These are phyloP conservation scores for Oegoconia quadripuncta DNA, from an alignment of 2,888 invertebrate species.

Conservation along the genomic window DNA sequence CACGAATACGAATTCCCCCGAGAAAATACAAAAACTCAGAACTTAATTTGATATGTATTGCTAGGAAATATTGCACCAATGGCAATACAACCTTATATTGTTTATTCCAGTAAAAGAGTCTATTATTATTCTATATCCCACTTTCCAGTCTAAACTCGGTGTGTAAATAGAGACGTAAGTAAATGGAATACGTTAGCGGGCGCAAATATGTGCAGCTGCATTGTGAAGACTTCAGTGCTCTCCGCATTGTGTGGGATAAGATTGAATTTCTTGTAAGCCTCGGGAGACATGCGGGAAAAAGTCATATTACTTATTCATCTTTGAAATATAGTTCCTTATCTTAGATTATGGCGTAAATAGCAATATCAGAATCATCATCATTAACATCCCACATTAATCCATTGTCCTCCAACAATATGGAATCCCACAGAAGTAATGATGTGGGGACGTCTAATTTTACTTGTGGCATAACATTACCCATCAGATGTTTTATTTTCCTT, in stretches of 20 bases:
- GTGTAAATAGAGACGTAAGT: slow-evolving; percentile 5
- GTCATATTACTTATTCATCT: neutral
- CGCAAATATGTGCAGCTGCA: slow-evolving; percentile 36
- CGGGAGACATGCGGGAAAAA: slow-evolving; percentile 24
- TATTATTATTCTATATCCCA: slow-evolving; percentile 6
- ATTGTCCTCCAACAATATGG: too few species aligned
- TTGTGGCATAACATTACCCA: too few species aligned
- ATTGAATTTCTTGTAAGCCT: slow-evolving; percentile 51
- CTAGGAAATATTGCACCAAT: too few species aligned
- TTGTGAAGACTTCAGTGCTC: slow-evolving; percentile 37
- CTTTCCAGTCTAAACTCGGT: slow-evolving; percentile 5
- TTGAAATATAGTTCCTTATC: neutral
- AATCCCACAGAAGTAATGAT: too few species aligned
- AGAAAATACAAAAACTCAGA: too few species aligned
- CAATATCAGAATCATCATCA: too few species aligned
- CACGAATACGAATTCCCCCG: neutral
- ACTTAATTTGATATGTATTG: too few species aligned
- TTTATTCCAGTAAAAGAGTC: neutral
- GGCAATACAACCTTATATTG: too few species aligned
- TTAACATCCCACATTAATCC: too few species aligned
- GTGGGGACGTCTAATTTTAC: too few species aligned
- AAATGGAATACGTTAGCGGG: slow-evolving; percentile 12
- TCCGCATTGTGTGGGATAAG: slow-evolving; percentile 33
- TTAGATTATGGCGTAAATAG: too few species aligned
- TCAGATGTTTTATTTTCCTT: too few species aligned